These are phyloP conservation scores for Vidua chalybeata DNA, from an alignment of 2,113 vertebrate species.

Conservation along the genomic window DNA sequence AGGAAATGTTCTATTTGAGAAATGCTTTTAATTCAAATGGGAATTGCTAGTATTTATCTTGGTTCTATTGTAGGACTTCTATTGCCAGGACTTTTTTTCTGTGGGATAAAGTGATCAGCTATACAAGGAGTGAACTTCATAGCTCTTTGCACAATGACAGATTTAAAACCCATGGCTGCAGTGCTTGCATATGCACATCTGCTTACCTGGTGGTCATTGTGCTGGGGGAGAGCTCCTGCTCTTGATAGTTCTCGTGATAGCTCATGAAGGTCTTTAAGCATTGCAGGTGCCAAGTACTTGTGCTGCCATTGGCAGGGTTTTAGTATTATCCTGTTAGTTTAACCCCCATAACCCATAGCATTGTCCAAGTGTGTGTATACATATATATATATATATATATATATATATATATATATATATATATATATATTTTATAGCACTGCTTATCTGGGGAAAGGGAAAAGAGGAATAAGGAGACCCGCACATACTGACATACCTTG, in stretches of 20 bases:
- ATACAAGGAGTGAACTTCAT: background rate
- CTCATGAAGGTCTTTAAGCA: background rate
- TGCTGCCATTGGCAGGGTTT: background rate
- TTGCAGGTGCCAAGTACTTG: background rate
- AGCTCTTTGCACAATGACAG: background rate
- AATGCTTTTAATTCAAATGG: background rate
- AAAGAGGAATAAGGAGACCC: background rate
- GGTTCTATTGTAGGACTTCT: background rate
- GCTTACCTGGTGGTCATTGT: background rate
- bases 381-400: too few relatives aligned
- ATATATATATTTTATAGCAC: background rate
- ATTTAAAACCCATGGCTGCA: background rate
- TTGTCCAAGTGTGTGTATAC: accelerated
- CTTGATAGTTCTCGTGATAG: background rate
- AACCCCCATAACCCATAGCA: background rate
- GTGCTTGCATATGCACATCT: background rate
- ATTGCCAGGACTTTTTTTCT: background rate
- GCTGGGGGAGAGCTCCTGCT: background rate
- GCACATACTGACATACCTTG: background rate
- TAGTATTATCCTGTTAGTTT: background rate
- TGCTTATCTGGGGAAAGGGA: background rate
- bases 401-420: too few relatives aligned
- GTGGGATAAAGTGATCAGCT: background rate
- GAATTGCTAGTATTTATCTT: background rate
- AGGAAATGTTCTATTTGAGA: background rate